Percentiles rank a stretch among this genome's conserved stretches.
phyloP scores from a whole-genome alignment of 2,797 vertebrate species.

The Semaprochilodus insignis region DNA sequence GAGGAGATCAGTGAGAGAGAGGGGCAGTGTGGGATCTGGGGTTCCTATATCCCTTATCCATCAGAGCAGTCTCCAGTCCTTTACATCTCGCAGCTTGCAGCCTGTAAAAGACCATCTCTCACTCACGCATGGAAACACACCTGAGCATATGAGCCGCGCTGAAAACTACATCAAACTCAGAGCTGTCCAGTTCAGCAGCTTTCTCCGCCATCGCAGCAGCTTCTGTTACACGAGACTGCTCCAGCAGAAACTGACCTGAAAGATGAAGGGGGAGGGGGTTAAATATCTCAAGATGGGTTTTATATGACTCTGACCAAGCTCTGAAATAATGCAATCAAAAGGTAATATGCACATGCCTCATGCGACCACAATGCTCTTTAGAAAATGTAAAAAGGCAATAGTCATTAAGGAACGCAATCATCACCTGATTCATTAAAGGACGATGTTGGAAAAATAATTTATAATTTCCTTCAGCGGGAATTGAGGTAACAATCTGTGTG shows the following conservation, averaged over 20 bases:
- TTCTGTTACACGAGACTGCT: slow-evolving; percentile 82
- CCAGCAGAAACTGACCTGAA: slow-evolving; percentile 94
- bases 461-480: too few relatives aligned
- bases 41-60: too few relatives aligned
- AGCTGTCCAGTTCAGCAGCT: slow-evolving; percentile 89
- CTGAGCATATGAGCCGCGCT: slow-evolving; percentile 98
- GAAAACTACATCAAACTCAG: slow-evolving; percentile 97
- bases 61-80: too few relatives aligned
- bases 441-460: too few relatives aligned
- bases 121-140: slow-evolving; percentile 70
- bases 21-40: too few relatives aligned
- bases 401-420: too few relatives aligned
- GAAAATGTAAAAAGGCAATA: too few relatives aligned
- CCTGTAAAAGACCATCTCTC: background rate
- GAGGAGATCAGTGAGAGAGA: too few relatives aligned
- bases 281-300: background rate
- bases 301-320: background rate
- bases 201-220: slow-evolving; percentile 88
- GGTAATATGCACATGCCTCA: too few relatives aligned
- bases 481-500: too few relatives aligned
- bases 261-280: slow-evolving; percentile 17
- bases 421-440: too few relatives aligned
- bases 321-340: too few relatives aligned
- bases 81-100: background rate
- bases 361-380: background rate